phyloP scores from a whole-genome alignment of 2,113 vertebrate species.

The Cheilinus undulatus region DNA sequence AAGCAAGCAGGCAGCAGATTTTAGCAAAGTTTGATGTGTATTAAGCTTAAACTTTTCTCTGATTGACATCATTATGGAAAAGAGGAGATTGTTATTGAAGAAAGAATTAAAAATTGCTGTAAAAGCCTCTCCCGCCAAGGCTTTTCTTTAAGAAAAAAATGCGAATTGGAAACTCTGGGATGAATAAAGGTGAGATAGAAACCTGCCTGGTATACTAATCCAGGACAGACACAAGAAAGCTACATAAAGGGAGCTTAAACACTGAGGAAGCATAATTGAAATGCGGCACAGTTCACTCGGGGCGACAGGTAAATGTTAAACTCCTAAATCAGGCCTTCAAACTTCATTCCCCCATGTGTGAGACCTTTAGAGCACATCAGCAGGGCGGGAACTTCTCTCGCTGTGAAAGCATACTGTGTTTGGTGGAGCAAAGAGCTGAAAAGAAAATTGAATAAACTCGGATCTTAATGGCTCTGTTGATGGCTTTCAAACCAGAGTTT shows the following conservation, averaged over 20 bases:
- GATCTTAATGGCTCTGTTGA: not conserved
- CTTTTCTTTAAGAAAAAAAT: not conserved
- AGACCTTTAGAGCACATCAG: slow-evolving; percentile 28
- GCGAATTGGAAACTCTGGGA: not conserved
- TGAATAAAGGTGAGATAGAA: not conserved
- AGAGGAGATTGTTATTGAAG: not conserved
- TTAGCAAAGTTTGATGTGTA: not conserved
- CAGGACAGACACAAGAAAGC: slow-evolving; percentile 4
- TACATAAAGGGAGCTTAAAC: slow-evolving; percentile 9
- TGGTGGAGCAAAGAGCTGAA: not conserved
- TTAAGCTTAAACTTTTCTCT: not conserved
- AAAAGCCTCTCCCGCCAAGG: not conserved
- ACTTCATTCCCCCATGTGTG: slow-evolving; percentile 3
- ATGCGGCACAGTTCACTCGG: slow-evolving; percentile 5
- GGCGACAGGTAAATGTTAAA: slow-evolving; percentile 44
- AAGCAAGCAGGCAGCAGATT: not conserved
- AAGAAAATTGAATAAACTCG: not conserved
- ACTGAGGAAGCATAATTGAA: slow-evolving; percentile 9
- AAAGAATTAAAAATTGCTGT: not conserved
- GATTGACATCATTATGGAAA: not conserved
- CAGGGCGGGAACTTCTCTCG: not conserved
- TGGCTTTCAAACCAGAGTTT: slow-evolving; percentile 1
- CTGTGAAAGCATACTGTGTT: not conserved
- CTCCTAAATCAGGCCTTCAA: slow-evolving; percentile 25
- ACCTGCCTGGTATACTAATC: slow-evolving; percentile 6